phyloP scores from a whole-genome alignment of 2,113 vertebrate genomes.

The Lophochroa leadbeateri region DNA sequence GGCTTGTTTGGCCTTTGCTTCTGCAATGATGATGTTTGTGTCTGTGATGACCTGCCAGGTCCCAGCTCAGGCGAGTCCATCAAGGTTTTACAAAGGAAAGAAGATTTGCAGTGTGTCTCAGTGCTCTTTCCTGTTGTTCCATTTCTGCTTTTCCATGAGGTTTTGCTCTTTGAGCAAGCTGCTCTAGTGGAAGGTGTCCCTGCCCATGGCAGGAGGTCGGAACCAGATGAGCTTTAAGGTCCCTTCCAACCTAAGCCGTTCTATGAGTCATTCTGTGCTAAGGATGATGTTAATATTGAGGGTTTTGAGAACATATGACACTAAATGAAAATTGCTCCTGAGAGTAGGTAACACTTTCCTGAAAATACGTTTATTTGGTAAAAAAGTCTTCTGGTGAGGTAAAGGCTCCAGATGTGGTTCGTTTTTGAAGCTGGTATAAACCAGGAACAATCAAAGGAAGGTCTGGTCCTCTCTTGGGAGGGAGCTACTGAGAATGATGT shows the following conservation, averaged over 20 bases:
- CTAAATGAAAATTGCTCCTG: background rate
- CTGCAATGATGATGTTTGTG: background rate
- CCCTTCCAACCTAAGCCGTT: background rate
- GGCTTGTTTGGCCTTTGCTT: background rate
- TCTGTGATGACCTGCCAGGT: background rate
- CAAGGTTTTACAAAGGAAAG: background rate
- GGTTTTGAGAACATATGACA: background rate
- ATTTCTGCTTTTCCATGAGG: background rate
- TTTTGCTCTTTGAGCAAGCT: background rate
- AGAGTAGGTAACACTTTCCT: background rate
- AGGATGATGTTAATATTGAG: background rate
- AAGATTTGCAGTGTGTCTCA: fast-evolving
- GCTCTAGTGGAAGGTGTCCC: background rate
- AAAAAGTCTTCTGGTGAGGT: background rate
- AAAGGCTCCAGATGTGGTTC: background rate
- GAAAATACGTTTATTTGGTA: background rate
- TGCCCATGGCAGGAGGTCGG: background rate
- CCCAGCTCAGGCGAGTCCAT: background rate
- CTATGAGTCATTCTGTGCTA: background rate
- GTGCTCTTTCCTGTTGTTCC: background rate
- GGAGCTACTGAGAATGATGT: background rate
- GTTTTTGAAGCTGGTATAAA: background rate
- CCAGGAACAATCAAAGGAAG: background rate
- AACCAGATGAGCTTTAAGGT: background rate
- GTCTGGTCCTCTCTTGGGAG: background rate